phyloP scores from a whole-genome alignment of 2,888 invertebrate genomes.

The Chydorus sphaericus region DNA sequence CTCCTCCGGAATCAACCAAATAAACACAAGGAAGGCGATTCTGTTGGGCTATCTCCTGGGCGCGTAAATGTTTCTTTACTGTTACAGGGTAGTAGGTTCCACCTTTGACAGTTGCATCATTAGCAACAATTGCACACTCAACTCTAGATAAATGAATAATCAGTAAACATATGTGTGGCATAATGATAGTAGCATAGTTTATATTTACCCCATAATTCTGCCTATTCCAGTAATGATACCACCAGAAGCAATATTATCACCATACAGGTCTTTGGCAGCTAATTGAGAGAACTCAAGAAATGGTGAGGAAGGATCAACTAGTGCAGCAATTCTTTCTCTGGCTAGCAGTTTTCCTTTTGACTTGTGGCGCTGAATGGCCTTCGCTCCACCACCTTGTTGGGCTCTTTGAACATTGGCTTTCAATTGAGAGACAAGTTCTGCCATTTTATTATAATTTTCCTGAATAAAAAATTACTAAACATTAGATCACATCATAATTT shows the following conservation, averaged over 20 bases:
- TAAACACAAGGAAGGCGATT: constrained; percentile 91
- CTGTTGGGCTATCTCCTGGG: constrained; percentile 84
- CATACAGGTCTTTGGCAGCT: constrained; percentile 43
- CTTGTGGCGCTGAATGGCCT: constrained; percentile 60
- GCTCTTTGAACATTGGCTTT: constrained; percentile 37
- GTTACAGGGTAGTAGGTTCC: constrained; percentile 94
- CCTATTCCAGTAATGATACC: constrained; percentile 74
- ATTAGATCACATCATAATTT: background rate
- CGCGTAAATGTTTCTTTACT: constrained; percentile 89
- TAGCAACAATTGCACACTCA: constrained; percentile 81
- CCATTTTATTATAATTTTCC: constrained; percentile 70
- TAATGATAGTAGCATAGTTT: too few relatives aligned
- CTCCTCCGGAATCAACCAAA: constrained; percentile 94
- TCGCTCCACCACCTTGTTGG: constrained; percentile 50
- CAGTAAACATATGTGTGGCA: too few relatives aligned
- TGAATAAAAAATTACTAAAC: constrained; percentile 20
- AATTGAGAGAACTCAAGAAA: constrained; percentile 48
- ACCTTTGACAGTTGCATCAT: constrained; percentile 96
- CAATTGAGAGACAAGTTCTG: constrained; percentile 51
- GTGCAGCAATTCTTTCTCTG: constrained; percentile 71
- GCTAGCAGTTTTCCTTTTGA: constrained; percentile 79
- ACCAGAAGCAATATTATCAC: constrained; percentile 53
- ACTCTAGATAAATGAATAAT: constrained; percentile 36
- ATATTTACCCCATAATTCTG: constrained; percentile 49
- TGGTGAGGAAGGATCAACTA: constrained; percentile 71